A percentile compares a stretch with the other conserved stretches of the same genome.
Conservation (phyloP, 1,140 invertebrate species). For the Sitobion miscanthi region DNA sequence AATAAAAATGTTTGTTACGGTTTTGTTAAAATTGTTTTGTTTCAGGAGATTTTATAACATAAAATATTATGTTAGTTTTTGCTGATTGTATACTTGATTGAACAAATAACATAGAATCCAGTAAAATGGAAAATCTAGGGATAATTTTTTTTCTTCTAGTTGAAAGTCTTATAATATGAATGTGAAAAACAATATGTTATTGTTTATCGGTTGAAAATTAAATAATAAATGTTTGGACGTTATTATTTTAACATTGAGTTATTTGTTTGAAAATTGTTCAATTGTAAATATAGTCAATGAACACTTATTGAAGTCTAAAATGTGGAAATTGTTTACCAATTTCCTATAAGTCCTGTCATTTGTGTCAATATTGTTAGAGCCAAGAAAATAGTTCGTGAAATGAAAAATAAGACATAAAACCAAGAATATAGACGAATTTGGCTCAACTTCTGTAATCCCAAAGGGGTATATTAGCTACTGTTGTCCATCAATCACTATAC, state of each 20-base stretch:
- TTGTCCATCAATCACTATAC: not conserved
- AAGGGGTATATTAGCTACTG: conserved; percentile 18
- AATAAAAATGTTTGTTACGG: not conserved
- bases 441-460: not conserved
- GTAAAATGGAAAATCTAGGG: too few species aligned
- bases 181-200: not conserved
- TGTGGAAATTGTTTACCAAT: not conserved
- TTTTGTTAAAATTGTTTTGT: not conserved
- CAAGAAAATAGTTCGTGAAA: not conserved
- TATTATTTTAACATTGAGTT: not conserved
- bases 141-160: not conserved
- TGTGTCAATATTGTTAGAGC: conserved; percentile 2
- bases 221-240: not conserved
- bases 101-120: not conserved
- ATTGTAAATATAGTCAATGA: not conserved
- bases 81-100: not conserved
- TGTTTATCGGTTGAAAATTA: not conserved
- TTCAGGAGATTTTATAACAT: too few species aligned
- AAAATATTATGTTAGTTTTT: too few species aligned
- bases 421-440: not conserved
- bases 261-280: not conserved
- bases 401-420: not conserved
- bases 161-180: not conserved
- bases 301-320: conserved; percentile 2
- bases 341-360: not conserved